phyloP scores from a whole-genome alignment of 1,140 invertebrate genomes.

The Grapholita molesta region DNA sequence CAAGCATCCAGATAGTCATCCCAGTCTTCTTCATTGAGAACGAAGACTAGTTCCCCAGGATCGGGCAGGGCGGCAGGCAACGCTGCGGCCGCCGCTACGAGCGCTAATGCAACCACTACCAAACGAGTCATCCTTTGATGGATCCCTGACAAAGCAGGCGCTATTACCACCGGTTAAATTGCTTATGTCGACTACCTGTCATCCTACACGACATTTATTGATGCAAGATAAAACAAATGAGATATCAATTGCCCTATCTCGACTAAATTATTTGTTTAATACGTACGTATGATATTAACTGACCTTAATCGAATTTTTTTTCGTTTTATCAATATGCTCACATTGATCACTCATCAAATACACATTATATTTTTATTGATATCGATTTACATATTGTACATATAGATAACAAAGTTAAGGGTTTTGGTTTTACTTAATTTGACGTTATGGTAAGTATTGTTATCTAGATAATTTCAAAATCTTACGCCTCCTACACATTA shows the following conservation, averaged over 20 bases:
- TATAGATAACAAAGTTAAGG: no score
- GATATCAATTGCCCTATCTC: background rate
- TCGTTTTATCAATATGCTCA: background rate
- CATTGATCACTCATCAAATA: no score
- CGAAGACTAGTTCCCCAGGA: slow-evolving; percentile 28
- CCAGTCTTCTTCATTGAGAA: slow-evolving; percentile 59
- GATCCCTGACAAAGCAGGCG: background rate
- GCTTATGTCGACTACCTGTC: background rate
- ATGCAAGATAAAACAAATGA: background rate
- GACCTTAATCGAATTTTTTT: background rate
- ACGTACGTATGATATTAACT: no score
- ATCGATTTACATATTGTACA: no score
- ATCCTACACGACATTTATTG: background rate
- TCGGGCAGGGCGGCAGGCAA: slow-evolving; percentile 20
- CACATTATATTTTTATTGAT: no score
- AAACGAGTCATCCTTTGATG: background rate
- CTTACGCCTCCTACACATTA: no score
- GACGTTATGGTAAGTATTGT: no score
- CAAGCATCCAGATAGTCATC: slow-evolving; percentile 63
- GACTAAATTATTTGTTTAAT: background rate
- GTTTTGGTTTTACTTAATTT: no score
- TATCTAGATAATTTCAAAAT: no score
- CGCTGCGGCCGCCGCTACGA: slow-evolving; percentile 3
- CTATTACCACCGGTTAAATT: background rate
- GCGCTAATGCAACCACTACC: background rate